phyloP scores from a whole-genome alignment of 1,140 invertebrate genomes.

The Drosophila subpulchrella region DNA sequence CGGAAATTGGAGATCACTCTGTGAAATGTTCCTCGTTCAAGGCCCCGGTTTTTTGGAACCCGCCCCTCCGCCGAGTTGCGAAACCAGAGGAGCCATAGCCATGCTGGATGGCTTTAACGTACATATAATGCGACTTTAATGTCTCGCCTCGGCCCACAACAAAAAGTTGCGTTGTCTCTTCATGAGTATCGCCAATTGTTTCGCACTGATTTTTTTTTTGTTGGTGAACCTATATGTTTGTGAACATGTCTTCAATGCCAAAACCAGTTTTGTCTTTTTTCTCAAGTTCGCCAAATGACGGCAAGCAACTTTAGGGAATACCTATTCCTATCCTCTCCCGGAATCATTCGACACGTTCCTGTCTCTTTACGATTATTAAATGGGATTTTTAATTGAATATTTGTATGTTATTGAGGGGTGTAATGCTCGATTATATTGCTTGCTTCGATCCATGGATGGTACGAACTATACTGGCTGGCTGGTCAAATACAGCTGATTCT shows the following conservation, averaged over 20 bases:
- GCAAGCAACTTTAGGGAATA: constrained; percentile 51
- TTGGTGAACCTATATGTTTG: constrained; percentile 17
- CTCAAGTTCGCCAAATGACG: constrained; percentile 23
- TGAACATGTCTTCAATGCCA: constrained; percentile 57
- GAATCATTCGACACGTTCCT: constrained; percentile 11
- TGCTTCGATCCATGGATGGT: neutral
- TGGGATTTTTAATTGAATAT: constrained; percentile 30
- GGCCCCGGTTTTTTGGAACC: constrained; percentile 23
- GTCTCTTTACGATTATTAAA: constrained; percentile 4
- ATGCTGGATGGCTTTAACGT: constrained; percentile 42
- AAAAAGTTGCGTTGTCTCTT: constrained; percentile 36
- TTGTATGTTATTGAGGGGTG: constrained; percentile 7
- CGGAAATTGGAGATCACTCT: neutral
- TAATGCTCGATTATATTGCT: neutral
- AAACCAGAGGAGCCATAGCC: constrained; percentile 8
- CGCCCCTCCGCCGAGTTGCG: constrained; percentile 20
- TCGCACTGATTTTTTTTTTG: constrained; percentile 33
- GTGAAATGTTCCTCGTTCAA: constrained; percentile 1
- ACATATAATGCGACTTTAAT: constrained; percentile 65
- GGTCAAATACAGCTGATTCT: constrained; percentile 18
- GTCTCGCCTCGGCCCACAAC: constrained; percentile 40
- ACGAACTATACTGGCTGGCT: neutral
- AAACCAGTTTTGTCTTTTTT: constrained; percentile 57
- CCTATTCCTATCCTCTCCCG: constrained; percentile 23
- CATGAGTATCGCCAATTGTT: constrained; percentile 19